Percentiles rank a stretch among this genome's conserved stretches.
phyloP scores from a whole-genome alignment of 2,888 invertebrate species.

The Mellilla xanthometata region DNA sequence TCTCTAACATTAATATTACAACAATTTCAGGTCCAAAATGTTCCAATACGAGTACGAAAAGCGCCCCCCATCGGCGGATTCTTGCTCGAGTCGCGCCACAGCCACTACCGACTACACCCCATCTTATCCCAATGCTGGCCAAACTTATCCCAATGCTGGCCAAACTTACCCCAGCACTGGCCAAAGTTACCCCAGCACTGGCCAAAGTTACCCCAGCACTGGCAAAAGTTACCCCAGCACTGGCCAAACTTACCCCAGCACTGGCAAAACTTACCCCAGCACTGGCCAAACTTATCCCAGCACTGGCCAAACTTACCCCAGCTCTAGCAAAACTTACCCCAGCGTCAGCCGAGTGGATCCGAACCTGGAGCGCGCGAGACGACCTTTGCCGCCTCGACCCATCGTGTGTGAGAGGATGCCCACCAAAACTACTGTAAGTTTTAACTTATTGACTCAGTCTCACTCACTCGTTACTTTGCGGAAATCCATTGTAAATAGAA shows the following conservation, averaged over 20 bases:
- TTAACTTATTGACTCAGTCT: not conserved
- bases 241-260: conserved; percentile 36
- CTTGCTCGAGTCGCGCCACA: conserved; percentile 48
- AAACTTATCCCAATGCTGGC: conserved; percentile 30
- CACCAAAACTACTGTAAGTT: conserved; percentile 59
- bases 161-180: too few species aligned
- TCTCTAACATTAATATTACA: too few species aligned
- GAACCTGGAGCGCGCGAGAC: conserved; percentile 37
- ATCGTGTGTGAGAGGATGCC: conserved; percentile 49
- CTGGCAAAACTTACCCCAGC: conserved; percentile 37
- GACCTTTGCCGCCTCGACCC: conserved; percentile 64
- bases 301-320: not conserved
- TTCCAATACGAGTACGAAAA: conserved; percentile 72
- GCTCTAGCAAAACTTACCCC: too few species aligned
- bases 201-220: too few species aligned
- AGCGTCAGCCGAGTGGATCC: conserved; percentile 34
- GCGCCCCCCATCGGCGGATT: conserved; percentile 50
- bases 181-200: too few species aligned
- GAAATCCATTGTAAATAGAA: too few species aligned
- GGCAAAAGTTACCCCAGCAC: too few species aligned
- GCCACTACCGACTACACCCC: conserved; percentile 51
- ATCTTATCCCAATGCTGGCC: conserved; percentile 33
- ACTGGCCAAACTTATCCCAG: conserved; percentile 34
- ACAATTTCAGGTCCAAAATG: conserved; percentile 40
- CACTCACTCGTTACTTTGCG: too few species aligned